Base-by-base conservation (phyloP, 2,797 vertebrate species). In the Alcedo quadribrachys region DNA sequence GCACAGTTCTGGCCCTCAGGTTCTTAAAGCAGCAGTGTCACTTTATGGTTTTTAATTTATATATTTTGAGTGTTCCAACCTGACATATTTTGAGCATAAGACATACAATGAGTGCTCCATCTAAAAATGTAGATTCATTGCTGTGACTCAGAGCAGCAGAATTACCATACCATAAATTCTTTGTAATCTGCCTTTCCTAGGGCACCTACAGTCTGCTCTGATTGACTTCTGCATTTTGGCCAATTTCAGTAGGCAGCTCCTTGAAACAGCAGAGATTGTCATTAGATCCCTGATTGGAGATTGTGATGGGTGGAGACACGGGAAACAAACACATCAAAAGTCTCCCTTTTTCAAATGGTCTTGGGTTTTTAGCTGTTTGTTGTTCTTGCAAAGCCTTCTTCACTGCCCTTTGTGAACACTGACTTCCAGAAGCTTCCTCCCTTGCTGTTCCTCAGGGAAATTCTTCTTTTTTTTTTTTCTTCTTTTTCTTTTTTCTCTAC, bases 141-240 rank as follows among this genome's bases (percentile, higher is more conserved):
- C 58, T 75, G 51, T 91, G 93, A 96, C 92, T 97, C 87, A 87
- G 81, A 93, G 85, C 91, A 95, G 90, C 82, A 85, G 87, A 96
- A 96, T 96, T 92, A 93, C 50, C 58, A 37, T 95, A 88, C 91
- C 93, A 83, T 94, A 97, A 96, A 95, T 94, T 96, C 90, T 78
- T 89, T 81, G 92, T 96, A 88, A 95, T 96, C 87, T 90, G 20
- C 92, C 87, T 96, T 91, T 97, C 95, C 95, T 75, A 87, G 50
- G 95, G 91, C 87, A 91, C 68, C 91, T 89, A 65, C 80, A 81
- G 89, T 93, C 94, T 96, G 80, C 90, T 95, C 63, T 4, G 71
- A 92, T 82, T 0, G 8, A 60, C 28, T 92, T 95, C 87, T 89
- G 40, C 77, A 73, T 93, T 75, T 88, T 95, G 89, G 77, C 68